Evolutionary conservation across 2,113 vertebrate species (phyloP).

Genomic region (Podarcis cretensis): DNA sequence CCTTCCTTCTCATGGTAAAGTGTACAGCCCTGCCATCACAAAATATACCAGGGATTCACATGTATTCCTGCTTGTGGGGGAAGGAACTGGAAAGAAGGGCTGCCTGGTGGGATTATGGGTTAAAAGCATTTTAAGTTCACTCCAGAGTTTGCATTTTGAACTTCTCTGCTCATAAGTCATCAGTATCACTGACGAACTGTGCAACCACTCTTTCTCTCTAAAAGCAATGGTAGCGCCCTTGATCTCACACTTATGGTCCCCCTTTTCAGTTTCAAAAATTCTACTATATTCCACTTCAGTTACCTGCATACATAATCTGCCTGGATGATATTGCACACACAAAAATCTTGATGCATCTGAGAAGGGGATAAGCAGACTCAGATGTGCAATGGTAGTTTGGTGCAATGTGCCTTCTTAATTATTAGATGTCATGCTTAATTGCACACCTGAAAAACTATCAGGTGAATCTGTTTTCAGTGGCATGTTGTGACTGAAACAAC

Average conservation of each 20-base stretch:
- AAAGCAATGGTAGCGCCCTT: background rate
- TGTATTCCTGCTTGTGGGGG: background rate
- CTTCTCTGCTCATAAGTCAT: background rate
- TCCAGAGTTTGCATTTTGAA: background rate
- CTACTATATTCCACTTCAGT: background rate
- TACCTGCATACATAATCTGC: background rate
- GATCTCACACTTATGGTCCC: background rate
- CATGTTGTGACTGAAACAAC: constrained; percentile 61
- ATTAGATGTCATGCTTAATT: constrained; percentile 70
- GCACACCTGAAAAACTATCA: constrained; percentile 38
- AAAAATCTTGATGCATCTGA: background rate
- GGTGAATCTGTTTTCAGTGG: constrained; percentile 45
- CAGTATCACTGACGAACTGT: background rate
- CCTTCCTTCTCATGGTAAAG: too few species aligned
- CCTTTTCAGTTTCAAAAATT: too few species aligned
- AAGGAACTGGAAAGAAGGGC: background rate
- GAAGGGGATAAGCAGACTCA: constrained; percentile 19
- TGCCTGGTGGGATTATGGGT: background rate
- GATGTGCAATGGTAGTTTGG: background rate
- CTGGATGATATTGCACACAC: background rate
- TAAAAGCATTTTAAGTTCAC: too few species aligned
- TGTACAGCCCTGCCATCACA: too few species aligned
- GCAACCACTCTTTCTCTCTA: background rate
- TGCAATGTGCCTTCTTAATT: constrained; percentile 64
- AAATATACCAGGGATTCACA: background rate